phyloP scores from a whole-genome alignment of 2,113 vertebrate species.

The Tretioscincus oriximinensis region DNA sequence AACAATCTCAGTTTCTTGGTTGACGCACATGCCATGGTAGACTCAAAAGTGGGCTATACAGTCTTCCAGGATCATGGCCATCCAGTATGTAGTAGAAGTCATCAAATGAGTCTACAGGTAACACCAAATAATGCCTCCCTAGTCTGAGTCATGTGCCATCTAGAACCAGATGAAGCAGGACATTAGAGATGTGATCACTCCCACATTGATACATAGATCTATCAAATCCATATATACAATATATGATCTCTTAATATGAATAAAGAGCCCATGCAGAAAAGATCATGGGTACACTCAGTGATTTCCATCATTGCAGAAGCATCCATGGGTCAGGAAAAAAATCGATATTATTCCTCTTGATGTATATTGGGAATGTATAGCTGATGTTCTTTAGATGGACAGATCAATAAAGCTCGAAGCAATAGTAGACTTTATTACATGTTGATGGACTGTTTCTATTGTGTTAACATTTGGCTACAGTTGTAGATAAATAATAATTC shows the following conservation, averaged over 20 bases:
- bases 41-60: too few relatives aligned
- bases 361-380: not conserved
- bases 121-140: too few relatives aligned
- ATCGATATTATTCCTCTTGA: not conserved
- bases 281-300: not conserved
- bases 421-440: accelerated
- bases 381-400: constrained; percentile 10
- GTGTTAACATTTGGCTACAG: constrained; percentile 25
- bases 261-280: not conserved
- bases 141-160: too few relatives aligned
- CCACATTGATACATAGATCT: not conserved
- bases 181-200: not conserved
- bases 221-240: not conserved
- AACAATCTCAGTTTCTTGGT: too few relatives aligned
- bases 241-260: too few relatives aligned
- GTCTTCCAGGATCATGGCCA: too few relatives aligned
- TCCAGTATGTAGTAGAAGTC: too few relatives aligned
- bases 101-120: too few relatives aligned
- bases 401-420: not conserved
- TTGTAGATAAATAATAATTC: constrained; percentile 10
- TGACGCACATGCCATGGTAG: too few relatives aligned
- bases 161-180: too few relatives aligned
- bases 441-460: constrained; percentile 12
- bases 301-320: constrained; percentile 1
- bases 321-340: not conserved